Evolutionary conservation across 2,113 vertebrate genomes (phyloP).

Genomic region (Cercopithecus mona): DNA sequence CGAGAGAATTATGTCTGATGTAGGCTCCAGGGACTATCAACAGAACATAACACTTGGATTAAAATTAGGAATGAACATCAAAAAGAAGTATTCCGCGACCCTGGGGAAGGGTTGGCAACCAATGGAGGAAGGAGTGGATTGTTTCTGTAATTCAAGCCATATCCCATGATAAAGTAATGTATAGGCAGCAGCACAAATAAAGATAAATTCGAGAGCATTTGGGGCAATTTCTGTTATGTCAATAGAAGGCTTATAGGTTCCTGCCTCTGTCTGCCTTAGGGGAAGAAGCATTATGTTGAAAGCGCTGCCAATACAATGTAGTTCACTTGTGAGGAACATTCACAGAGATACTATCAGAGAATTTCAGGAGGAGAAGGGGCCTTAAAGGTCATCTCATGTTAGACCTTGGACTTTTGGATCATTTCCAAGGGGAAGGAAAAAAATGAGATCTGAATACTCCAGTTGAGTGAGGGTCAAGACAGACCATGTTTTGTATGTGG

Average conservation of each 20-base stretch:
- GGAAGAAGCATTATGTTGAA: not conserved
- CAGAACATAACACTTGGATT: constrained; percentile 57
- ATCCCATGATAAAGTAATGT: constrained; percentile 73
- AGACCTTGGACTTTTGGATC: not conserved
- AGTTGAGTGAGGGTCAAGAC: not conserved
- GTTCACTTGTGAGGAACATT: not conserved
- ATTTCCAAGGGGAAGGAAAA: constrained; percentile 22
- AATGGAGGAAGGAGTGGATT: constrained; percentile 42
- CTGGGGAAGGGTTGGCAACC: constrained; percentile 35
- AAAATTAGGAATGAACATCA: constrained; percentile 71
- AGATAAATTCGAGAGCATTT: constrained; percentile 68
- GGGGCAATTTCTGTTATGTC: constrained; percentile 65
- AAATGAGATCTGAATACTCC: not conserved
- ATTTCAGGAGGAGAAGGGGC: not conserved
- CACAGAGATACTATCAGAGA: not conserved
- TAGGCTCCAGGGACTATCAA: constrained; percentile 36
- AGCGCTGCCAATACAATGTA: not conserved
- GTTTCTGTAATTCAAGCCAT: constrained; percentile 72
- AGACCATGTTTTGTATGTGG: not conserved
- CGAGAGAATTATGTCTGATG: constrained; percentile 55
- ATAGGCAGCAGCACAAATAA: constrained; percentile 61
- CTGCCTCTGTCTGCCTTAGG: constrained; percentile 13
- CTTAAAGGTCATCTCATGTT: not conserved
- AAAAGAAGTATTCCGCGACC: constrained; percentile 49
- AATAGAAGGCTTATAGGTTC: constrained; percentile 46